Evolutionary conservation across 2,797 vertebrate genomes (phyloP), one percentile per base, ranked within the genome.

Genomic region (Knipowitschia caucasica): DNA sequence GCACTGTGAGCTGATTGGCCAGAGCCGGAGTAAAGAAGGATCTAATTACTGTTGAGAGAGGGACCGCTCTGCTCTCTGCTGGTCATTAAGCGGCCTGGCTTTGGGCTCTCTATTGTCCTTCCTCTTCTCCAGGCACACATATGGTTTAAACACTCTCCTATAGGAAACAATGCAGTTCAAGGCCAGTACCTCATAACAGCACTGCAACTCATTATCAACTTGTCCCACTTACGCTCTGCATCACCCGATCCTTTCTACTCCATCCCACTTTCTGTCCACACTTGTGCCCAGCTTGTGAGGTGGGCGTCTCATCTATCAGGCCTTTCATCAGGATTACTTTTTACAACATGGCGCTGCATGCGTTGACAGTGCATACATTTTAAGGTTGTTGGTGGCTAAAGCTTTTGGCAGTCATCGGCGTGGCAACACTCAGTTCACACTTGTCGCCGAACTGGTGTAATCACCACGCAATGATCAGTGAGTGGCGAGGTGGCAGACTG

Each of bases 31-130:
- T 62, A 77, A 69, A 73, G 71, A 75, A 79, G 71, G 79, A 83
- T 89, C 83, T 78, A 70, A 80, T 87, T 86, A 80, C 81, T 79
- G 59, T 59, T 70, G 77, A 67, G 50, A 70, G 62, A 82, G 62
- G 69, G 73, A 76, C 76, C 77, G 66, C 45, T 61, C 72, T 69
- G 54, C 62, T 69, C 73, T 73, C 79, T 74, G 65, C 68, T 79
- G 77, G 68, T 71, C 73, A 69, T 64, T 64, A 60, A 33, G 50
- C 44, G 52, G 43, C 44, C 53, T 52, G 1, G 51, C 69, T 72
- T 68, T 66, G 45, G 40, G 62, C 68, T 64, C 50, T 26, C 47
- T 56, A 76, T 73, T 82, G 82, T 84, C 56, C 55, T 71, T 39
- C 14, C 23, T 54, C 53, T 62, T 57, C 38, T 62, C 8, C 20